Evolutionary conservation across 2,888 invertebrate genomes (phyloP), one percentile per base, ranked within the genome.

Genomic region (Agonum fuliginosum): DNA sequence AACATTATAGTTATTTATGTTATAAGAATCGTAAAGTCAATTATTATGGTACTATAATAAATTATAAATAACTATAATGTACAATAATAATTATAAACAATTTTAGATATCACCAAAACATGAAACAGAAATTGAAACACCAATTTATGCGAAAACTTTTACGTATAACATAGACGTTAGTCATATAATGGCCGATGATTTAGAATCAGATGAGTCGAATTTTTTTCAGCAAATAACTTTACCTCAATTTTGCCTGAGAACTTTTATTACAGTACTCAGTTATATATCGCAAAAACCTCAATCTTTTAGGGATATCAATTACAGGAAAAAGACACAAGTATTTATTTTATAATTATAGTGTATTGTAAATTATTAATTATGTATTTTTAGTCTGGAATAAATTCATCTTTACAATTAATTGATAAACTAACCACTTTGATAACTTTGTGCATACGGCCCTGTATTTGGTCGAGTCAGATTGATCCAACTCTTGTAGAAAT

Each of bases 381-480:
- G 46, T 75, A 73, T 37, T 83, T 89, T 79, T 86, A 91, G 91
- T 87, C 86, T 81, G 88, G 90, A 79, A 81, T 88, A 19, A 90
- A 90, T 82, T 83, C 84, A 20, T 86, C 88, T 78, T 80, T 90
- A 6, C 83, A 82, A 78, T 82, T 91, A 58, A 82, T 89, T n/a
- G 87, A 89, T 78, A 86, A 88, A 79, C 84, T 91, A 0, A 84
- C 90, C 1, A 85, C 87, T 54, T 85, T 93, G 72, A 83, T 93
- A 69, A 83, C 87, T 19, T 86, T 88, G 34, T 90, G 90, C 81
- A 85, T 93, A 0, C 87, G 85, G 81, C 88, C 89, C 17, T 83
- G 85, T 37, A 89, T 92, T 79, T 93, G 92, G 92, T 84, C 86
- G 37, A 87, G 88, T 27, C 87, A 88, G 71, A 84, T 83, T 41